These are phyloP conservation scores for Catostomus latipinnis DNA, from an alignment of 2,797 vertebrate genomes.

Conservation along the genomic window DNA sequence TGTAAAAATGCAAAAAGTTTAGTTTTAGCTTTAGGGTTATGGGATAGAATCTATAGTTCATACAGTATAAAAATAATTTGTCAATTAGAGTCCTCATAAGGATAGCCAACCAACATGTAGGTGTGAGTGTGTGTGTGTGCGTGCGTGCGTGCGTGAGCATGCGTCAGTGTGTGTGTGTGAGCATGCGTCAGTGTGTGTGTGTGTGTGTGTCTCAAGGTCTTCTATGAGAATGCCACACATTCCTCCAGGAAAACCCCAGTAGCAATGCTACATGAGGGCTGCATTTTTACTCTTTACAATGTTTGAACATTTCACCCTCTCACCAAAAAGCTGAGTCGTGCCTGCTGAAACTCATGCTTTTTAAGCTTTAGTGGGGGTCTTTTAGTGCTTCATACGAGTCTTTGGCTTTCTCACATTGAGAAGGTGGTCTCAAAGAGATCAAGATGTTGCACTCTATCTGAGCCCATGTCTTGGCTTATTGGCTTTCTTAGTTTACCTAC, in stretches of 20 bases:
- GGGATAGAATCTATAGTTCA: no score
- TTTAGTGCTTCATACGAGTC: not conserved
- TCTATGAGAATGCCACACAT: slow-evolving; percentile 58
- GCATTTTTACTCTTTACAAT: slow-evolving; percentile 54
- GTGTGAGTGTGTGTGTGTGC: no score
- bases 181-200: no score
- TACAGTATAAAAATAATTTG: no score
- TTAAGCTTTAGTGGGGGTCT: not conserved
- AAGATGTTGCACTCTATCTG: not conserved
- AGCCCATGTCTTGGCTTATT: not conserved
- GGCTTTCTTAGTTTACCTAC: not conserved
- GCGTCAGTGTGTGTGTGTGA: no score
- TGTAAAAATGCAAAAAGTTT: no score
- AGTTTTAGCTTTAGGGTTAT: no score
- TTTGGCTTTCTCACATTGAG: slow-evolving; percentile 3
- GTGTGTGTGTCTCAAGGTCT: slow-evolving; percentile 42
- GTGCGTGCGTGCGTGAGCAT: no score
- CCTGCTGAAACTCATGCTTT: not conserved
- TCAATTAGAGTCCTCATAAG: no score
- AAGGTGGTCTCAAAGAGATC: slow-evolving; percentile 3
- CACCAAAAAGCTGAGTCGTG: slow-evolving; percentile 42
- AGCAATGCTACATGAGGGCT: slow-evolving; percentile 35
- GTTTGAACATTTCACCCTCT: slow-evolving; percentile 58
- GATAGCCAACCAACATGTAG: no score
- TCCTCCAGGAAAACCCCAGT: slow-evolving; percentile 53